phyloP scores from a whole-genome alignment of 2,113 vertebrate genomes.

The Lepus americanus region DNA sequence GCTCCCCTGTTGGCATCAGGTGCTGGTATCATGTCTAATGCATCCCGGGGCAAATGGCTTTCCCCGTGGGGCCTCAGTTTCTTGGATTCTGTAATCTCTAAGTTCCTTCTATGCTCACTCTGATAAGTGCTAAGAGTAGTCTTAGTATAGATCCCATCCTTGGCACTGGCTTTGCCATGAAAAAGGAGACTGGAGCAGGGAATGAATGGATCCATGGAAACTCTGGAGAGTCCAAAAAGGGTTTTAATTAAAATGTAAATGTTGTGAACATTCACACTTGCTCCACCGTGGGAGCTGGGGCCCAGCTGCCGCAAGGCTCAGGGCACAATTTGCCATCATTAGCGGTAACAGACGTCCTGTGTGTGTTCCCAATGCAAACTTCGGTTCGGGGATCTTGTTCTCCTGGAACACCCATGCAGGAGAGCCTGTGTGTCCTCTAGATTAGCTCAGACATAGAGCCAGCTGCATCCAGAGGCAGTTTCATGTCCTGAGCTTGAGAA shows the following conservation, averaged over 20 bases:
- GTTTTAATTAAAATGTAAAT: constrained; percentile 66
- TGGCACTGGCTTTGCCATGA: constrained; percentile 5
- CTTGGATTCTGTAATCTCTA: background rate
- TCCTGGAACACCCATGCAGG: background rate
- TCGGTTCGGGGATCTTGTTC: background rate
- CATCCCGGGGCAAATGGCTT: background rate
- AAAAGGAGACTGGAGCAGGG: background rate
- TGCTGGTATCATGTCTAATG: accelerated
- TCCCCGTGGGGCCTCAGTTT: background rate
- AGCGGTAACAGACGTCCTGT: background rate
- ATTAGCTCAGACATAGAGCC: background rate
- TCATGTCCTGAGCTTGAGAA: constrained; percentile 11
- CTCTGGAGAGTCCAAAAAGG: constrained; percentile 20
- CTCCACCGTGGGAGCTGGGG: background rate
- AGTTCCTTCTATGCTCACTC: background rate
- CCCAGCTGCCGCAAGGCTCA: constrained; percentile 31
- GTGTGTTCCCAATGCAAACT: background rate
- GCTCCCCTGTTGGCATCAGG: background rate
- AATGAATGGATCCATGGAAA: background rate
- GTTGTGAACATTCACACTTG: background rate
- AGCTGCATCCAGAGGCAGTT: background rate
- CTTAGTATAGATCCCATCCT: background rate
- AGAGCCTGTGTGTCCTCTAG: background rate
- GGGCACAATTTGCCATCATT: background rate
- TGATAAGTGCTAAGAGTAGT: background rate